Percentiles rank a stretch among this genome's conserved stretches.
Conservation (phyloP, 2,888 invertebrate genomes). For the Polietes domitor region DNA sequence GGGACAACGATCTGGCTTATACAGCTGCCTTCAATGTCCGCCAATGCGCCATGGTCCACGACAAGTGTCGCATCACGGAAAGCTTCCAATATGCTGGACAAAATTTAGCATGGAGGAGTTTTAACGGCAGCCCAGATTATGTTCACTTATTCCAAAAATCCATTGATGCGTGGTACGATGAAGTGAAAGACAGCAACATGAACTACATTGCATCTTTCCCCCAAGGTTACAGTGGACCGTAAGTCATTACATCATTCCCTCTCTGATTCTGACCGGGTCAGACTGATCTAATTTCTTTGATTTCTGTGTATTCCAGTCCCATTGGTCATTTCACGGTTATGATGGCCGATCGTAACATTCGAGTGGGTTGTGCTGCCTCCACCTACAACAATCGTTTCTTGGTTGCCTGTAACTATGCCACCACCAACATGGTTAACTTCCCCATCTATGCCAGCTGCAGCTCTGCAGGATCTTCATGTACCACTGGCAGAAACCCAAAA, state of each 20-base stretch:
- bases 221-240: slow-evolving; percentile 17
- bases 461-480: slow-evolving; percentile 68
- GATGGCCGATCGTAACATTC: slow-evolving; percentile 74
- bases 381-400: slow-evolving; percentile 66
- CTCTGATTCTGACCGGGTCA: no score
- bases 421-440: slow-evolving; percentile 68
- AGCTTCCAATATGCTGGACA: slow-evolving; percentile 73
- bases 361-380: slow-evolving; percentile 76
- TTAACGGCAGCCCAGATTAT: neutral
- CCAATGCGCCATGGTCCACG: slow-evolving; percentile 72
- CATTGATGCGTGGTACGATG: slow-evolving; percentile 72
- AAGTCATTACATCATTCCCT: neutral
- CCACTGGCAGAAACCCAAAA: slow-evolving; percentile 69
- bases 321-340: slow-evolving; percentile 78
- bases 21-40: slow-evolving; percentile 72
- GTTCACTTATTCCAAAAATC: neutral
- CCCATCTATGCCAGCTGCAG: slow-evolving; percentile 70
- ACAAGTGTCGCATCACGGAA: slow-evolving; percentile 73
- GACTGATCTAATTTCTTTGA: no score
- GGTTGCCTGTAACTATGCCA: slow-evolving; percentile 73
- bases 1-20: slow-evolving; percentile 73
- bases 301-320: slow-evolving; percentile 71
- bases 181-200: slow-evolving; percentile 66
- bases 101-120: slow-evolving; percentile 70
- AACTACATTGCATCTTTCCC: slow-evolving; percentile 69